A percentile compares a stretch with the other conserved stretches of the same genome.
phyloP scores from a whole-genome alignment of 2,888 invertebrate species.

The Drosophila aldrichi region DNA sequence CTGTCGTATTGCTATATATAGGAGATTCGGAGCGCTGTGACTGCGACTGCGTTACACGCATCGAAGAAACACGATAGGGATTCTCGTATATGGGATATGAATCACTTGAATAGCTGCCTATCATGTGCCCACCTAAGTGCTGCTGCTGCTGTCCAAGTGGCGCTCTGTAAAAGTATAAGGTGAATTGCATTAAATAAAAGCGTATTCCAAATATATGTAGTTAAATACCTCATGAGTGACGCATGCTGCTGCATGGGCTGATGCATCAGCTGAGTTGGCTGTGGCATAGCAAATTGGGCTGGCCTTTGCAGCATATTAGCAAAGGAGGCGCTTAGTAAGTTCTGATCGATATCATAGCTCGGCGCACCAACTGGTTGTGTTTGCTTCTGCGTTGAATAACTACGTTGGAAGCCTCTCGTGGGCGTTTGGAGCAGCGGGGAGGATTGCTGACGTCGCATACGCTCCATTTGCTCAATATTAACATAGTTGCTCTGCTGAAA shows the following conservation, averaged over 20 bases:
- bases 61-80: constrained; percentile 83
- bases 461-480: constrained; percentile 87
- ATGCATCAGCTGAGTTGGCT: constrained; percentile 60
- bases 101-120: constrained; percentile 80
- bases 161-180: constrained; percentile 25
- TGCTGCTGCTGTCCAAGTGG: constrained; percentile 62
- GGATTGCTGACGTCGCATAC: constrained; percentile 85
- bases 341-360: constrained; percentile 80
- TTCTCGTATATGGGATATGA: constrained; percentile 87
- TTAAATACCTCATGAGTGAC: constrained; percentile 63
- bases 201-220: constrained; percentile 2
- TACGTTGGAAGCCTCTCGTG: constrained; percentile 84
- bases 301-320: constrained; percentile 76
- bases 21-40: constrained; percentile 86
- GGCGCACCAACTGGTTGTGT: constrained; percentile 64
- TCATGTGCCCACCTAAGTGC: constrained; percentile 55
- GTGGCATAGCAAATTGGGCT: constrained; percentile 66
- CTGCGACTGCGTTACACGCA: constrained; percentile 67
- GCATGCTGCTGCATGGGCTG: constrained; percentile 55
- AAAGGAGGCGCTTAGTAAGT: constrained; percentile 64
- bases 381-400: constrained; percentile 82
- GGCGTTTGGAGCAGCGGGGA: constrained; percentile 79
- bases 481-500: constrained; percentile 85
- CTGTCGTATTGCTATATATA: constrained; percentile 87
- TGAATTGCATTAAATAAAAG: background rate